phyloP scores from a whole-genome alignment of 92 coral and sea anemone species.

The Porites lobata region DNA sequence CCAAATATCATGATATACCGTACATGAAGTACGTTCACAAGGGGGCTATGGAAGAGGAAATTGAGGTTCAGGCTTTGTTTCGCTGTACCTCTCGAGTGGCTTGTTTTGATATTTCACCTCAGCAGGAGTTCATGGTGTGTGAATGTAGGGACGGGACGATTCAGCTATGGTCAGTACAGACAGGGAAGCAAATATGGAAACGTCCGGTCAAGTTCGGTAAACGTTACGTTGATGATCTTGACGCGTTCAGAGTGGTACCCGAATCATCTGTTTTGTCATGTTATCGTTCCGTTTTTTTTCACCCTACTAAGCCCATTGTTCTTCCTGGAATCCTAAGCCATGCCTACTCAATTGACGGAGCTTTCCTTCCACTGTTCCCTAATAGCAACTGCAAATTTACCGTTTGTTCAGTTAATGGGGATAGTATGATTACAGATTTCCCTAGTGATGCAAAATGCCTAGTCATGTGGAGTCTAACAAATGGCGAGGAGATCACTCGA shows the following conservation, averaged over 20 bases:
- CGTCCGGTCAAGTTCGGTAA: not conserved
- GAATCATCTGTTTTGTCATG: not conserved
- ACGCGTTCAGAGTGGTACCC: not conserved
- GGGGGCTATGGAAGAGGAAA: not conserved
- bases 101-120: slow-evolving; percentile 22
- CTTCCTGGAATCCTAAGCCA: slow-evolving; percentile 1
- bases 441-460: not conserved
- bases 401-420: slow-evolving; percentile 25
- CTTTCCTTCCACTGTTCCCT: not conserved
- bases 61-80: not conserved
- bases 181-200: slow-evolving; percentile 4
- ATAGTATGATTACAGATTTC: slow-evolving; percentile 13
- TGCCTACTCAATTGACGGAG: not conserved
- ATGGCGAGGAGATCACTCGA: slow-evolving; percentile 9
- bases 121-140: slow-evolving; percentile 13
- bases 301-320: slow-evolving; percentile 5
- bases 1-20: not conserved
- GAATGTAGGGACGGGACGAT: not conserved
- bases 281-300: slow-evolving; percentile 16
- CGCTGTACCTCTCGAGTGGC: not conserved
- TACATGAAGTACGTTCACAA: not conserved
- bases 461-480: not conserved
- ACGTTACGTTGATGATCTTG: not conserved
- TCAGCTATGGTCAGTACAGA: not conserved
- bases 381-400: slow-evolving; percentile 5